phyloP scores from a whole-genome alignment of 2,888 invertebrate genomes.

The Scaptomyza caliginosa region DNA sequence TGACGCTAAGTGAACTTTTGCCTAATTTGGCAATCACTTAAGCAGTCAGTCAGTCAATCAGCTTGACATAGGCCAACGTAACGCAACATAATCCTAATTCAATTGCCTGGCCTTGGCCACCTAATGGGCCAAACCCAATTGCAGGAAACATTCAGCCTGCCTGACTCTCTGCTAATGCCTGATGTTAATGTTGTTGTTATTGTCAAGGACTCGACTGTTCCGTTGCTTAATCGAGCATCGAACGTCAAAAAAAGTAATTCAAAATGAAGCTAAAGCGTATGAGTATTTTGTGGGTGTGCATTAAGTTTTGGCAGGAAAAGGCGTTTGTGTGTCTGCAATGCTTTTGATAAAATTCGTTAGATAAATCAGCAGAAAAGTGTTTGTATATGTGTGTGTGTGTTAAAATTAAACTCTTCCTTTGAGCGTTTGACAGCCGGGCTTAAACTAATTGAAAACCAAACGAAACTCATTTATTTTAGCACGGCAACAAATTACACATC shows the following conservation, averaged over 20 bases:
- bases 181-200: slow-evolving; percentile 18
- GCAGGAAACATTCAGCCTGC: background rate
- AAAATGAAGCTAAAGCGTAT: slow-evolving; percentile 38
- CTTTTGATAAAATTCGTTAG: slow-evolving; percentile 44
- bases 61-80: slow-evolving; percentile 33
- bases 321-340: slow-evolving; percentile 24
- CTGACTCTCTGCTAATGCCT: slow-evolving; percentile 5
- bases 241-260: slow-evolving; percentile 61
- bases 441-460: slow-evolving; percentile 45
- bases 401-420: slow-evolving; percentile 3
- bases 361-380: slow-evolving; percentile 32
- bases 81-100: slow-evolving; percentile 58
- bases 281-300: slow-evolving; percentile 13
- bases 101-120: slow-evolving; percentile 46
- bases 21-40: slow-evolving; percentile 59
- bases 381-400: background rate
- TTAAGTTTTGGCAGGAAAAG: background rate
- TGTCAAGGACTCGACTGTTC: slow-evolving; percentile 23
- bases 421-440: slow-evolving; percentile 17
- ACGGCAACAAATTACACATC: slow-evolving; percentile 24
- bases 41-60: slow-evolving; percentile 41
- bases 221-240: slow-evolving; percentile 63
- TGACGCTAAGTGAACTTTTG: slow-evolving; percentile 57
- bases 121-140: slow-evolving; percentile 53
- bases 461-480: slow-evolving; percentile 45